A percentile compares a stretch with the other conserved stretches of the same genome.
phyloP scores from a whole-genome alignment of 1,140 invertebrate species.

The Drosophila bocki region DNA sequence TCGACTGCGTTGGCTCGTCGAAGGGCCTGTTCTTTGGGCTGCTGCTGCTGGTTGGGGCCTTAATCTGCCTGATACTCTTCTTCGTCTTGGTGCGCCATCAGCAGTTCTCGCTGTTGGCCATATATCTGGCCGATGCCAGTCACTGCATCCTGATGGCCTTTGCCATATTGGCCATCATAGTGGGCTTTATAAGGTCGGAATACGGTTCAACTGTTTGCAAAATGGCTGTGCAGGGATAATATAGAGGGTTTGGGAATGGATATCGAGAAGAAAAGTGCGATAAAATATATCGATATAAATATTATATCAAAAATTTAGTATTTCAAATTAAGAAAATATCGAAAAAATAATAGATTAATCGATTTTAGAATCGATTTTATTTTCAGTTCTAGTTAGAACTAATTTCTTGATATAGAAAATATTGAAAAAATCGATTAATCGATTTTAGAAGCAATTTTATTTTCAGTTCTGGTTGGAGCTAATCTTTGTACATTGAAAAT shows the following conservation, averaged over 20 bases:
- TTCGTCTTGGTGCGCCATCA: conserved; percentile 95
- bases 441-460: no score
- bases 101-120: conserved; percentile 92
- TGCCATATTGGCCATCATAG: conserved; percentile 94
- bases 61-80: conserved; percentile 97
- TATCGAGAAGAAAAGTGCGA: not conserved
- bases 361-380: no score
- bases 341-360: no score
- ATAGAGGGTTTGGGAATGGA: not conserved
- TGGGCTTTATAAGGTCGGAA: conserved; percentile 93
- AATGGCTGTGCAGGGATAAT: conserved; percentile 5
- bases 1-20: conserved; percentile 96
- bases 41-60: conserved; percentile 94
- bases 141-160: conserved; percentile 95
- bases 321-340: no score
- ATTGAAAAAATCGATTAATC: no score
- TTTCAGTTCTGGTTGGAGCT: no score
- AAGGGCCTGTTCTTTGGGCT: conserved; percentile 97
- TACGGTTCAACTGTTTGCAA: no score
- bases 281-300: not conserved
- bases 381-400: no score
- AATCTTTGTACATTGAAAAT: no score
- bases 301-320: no score
- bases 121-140: conserved; percentile 95
- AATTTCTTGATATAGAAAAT: no score